Conservation (phyloP, 2,113 vertebrate genomes). For the Microcebus griseorufus region DNA sequence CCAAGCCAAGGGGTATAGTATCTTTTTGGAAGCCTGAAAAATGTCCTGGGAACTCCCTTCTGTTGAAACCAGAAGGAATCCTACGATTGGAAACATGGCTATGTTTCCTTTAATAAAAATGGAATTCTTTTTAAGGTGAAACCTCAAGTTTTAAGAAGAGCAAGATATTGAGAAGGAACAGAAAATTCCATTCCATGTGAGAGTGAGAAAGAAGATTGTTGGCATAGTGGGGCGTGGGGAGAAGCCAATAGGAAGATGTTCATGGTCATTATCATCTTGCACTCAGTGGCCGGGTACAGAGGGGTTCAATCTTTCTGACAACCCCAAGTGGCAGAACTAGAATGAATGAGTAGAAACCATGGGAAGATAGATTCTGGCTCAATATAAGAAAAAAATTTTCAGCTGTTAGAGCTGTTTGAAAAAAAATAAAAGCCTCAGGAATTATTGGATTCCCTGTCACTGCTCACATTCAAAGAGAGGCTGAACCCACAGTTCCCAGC, state of each 20-base stretch:
- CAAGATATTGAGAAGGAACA: not conserved
- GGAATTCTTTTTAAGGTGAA: not conserved
- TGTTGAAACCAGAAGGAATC: not conserved
- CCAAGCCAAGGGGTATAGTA: not conserved
- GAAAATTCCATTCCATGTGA: not conserved
- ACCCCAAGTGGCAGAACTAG: not conserved
- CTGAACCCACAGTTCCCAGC: not conserved
- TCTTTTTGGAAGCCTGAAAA: not conserved
- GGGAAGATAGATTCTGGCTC: not conserved
- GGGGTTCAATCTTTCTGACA: not conserved
- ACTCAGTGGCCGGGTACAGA: not conserved
- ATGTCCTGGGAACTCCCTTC: not conserved
- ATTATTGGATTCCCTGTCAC: not conserved
- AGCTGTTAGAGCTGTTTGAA: not conserved
- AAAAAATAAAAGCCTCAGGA: not conserved
- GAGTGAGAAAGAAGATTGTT: not conserved
- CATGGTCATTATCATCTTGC: not conserved
- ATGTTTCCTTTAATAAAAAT: not conserved
- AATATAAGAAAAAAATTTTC: not conserved
- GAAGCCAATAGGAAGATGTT: not conserved
- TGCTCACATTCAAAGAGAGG: not conserved
- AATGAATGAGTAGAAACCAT: not conserved
- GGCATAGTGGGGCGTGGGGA: not conserved
- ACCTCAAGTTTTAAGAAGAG: constrained; percentile 22
- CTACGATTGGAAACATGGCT: not conserved